These are phyloP conservation scores for Conus ventricosus DNA, from an alignment of 1,140 invertebrate species.

Conservation along the genomic window DNA sequence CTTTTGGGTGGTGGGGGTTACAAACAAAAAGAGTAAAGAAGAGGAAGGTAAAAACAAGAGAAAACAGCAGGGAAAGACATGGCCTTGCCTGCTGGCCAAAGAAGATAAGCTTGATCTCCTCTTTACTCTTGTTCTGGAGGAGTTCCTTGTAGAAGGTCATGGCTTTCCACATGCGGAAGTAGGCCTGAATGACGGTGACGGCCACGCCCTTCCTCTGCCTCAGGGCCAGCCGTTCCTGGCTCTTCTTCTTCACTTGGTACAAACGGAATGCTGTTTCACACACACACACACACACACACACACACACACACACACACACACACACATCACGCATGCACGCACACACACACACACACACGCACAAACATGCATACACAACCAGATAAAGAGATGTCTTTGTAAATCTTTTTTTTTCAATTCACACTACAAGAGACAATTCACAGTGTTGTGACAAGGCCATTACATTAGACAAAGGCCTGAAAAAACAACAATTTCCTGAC, in stretches of 20 bases:
- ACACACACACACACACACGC: constrained; percentile 1
- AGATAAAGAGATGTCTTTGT: too few species aligned
- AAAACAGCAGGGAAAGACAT: not conserved
- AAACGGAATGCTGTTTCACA: constrained; percentile 39
- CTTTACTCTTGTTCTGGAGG: constrained; percentile 55
- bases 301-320: not conserved
- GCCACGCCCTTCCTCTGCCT: constrained; percentile 38
- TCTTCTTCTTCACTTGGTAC: constrained; percentile 34
- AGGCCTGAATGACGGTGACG: constrained; percentile 64
- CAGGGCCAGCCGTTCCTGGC: constrained; percentile 44
- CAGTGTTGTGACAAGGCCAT: too few species aligned
- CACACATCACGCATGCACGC: not conserved
- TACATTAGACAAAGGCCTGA: too few species aligned
- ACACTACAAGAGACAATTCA: too few species aligned
- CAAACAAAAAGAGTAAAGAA: too few species aligned
- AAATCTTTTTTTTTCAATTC: too few species aligned
- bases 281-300: not conserved
- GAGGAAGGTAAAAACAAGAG: too few species aligned
- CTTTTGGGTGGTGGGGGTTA: too few species aligned
- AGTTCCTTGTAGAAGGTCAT: constrained; percentile 61
- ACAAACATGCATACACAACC: too few species aligned
- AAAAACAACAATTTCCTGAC: too few species aligned
- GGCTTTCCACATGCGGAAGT: constrained; percentile 66
- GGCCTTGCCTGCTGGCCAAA: constrained; percentile 57
- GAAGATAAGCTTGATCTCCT: constrained; percentile 59